Base-by-base conservation (phyloP, 2,888 invertebrate genomes). In the Aspidapion aeneum region DNA sequence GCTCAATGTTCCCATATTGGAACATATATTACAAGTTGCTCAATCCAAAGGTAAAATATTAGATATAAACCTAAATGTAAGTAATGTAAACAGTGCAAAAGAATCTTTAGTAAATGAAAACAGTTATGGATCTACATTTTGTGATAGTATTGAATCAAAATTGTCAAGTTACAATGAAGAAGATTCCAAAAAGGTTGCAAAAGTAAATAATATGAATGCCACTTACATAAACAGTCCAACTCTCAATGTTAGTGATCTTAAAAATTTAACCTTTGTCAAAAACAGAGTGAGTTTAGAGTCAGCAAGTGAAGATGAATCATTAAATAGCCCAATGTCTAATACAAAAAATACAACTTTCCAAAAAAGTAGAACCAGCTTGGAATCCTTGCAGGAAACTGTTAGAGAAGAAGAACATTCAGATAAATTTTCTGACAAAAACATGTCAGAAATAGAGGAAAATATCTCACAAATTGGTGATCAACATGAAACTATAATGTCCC, bases 21-120 rank as follows among this genome's bases (percentile, higher is more conserved):
- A 76, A 55, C 77, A 79, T 65, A 62, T 80, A 63, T 69, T 79
- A 57, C 72, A 74, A 70, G 71, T 74, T 68, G 74, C 76, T 71
- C 75, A 74, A 72, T 57, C 49, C 19, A 73, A 73, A 66, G 66
- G 69, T 57, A 73, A 71, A 64, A 69, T 64, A 51, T 62, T 74
- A 64, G 70, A 75, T 63, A 70, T 73, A 18, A 73, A 73, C 68
- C 66, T 74, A 54, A 72, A 71, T 63, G 58, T 71, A 63, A 66
- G 69, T 55, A 67, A 64, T 57, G 68, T 66, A 55, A 65, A 58
- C 61, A 58, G 51, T 49, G 18, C 35, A 55, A 58, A 62, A 22
- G 64, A 63, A 21, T 63, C 64, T 7, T 58, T 58, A 22, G 62
- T 76, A 68, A 73, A 63, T 66, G 74, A 35, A 12, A 35, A 35